Evolutionary conservation across 2,888 invertebrate genomes (phyloP), one percentile per base, ranked within the genome.

Genomic region (Xanthia icteritia): DNA sequence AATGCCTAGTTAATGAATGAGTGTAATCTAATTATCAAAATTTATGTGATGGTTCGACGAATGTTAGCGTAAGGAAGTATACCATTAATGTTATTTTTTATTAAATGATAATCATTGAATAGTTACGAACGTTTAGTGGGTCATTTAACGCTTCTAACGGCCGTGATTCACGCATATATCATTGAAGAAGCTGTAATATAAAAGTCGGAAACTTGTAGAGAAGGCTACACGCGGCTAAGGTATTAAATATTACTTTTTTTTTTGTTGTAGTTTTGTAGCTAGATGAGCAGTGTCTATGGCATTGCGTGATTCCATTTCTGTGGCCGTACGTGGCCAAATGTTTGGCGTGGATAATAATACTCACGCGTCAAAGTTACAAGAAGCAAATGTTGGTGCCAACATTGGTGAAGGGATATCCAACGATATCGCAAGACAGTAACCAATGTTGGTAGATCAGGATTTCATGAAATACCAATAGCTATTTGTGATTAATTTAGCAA

Each of bases 11-110:
- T 88, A 88, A 85, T 83, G 83, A 85, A 88, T 85, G 88, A 88
- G 85, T 86, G 88, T 88, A 88, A 88, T 88, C 88, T 88, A 88
- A 88, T 86, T 88, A 88, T 88, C 88, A 88, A 88, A 88, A 88
- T 88, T 88, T 81, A 86, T 88, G 88, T 88, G 88, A 88, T 88
- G 88, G 79, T 82, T 83, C 73, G 86, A 85, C 76, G 88, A 81
- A 83, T 88, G 86, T 81, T 88, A 85, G 88, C 84, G 76, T 92
- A 91, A 92, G 91, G 92, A 93, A 93, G 94, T 95, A 94, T 94
- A 95, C 93, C 93, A 94, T 89, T 93, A 93, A 92, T 92, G 91
- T 92, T 85, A 90, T 89, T 89, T 92, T 90, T 90, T 90, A 91
- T 89, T 90, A 87, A 88, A 85, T 80, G 79, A 86, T 83, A 87